A percentile compares a stretch with the other conserved stretches of the same genome.
phyloP scores from a whole-genome alignment of 1,140 invertebrate genomes.

The Megalopta genalis region DNA sequence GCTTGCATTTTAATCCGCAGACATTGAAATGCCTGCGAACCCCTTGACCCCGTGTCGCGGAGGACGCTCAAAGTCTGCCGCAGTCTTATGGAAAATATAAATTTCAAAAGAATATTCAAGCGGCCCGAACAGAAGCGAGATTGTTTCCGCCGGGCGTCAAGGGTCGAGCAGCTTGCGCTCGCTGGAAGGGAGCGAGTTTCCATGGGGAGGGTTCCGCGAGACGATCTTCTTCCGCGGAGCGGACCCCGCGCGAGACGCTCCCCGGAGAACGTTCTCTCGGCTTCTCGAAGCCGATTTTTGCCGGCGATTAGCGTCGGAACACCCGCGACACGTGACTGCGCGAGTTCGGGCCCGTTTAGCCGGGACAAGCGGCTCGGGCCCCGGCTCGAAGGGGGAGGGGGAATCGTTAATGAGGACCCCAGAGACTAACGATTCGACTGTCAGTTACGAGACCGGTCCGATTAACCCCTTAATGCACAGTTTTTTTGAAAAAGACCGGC shows the following conservation, averaged over 20 bases:
- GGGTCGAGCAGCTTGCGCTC: too few species aligned
- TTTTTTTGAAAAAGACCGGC: too few species aligned
- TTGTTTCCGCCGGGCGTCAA: neutral
- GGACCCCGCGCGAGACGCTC: too few species aligned
- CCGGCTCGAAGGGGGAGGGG: slow-evolving; percentile 52
- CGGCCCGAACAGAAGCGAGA: neutral
- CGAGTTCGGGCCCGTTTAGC: slow-evolving; percentile 56
- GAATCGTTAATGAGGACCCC: slow-evolving; percentile 64
- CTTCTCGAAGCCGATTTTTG: neutral
- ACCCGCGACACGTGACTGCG: slow-evolving; percentile 56
- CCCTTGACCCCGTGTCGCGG: neutral
- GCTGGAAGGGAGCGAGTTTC: neutral
- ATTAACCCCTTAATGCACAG: too few species aligned
- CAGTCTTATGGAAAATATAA: slow-evolving; percentile 16
- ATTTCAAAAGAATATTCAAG: slow-evolving; percentile 39
- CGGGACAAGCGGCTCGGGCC: slow-evolving; percentile 54
- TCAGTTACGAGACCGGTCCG: slow-evolving; percentile 59
- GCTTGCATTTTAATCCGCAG: slow-evolving; percentile 32
- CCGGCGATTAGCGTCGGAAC: slow-evolving; percentile 52
- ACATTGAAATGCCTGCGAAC: slow-evolving; percentile 21
- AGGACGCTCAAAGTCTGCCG: neutral
- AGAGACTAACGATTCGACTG: slow-evolving; percentile 65
- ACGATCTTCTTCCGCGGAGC: neutral
- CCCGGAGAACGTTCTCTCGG: too few species aligned
- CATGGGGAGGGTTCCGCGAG: neutral